These are phyloP conservation scores for Exephanes ischioxanthus DNA, from an alignment of 2,888 invertebrate species.

Conservation along the genomic window DNA sequence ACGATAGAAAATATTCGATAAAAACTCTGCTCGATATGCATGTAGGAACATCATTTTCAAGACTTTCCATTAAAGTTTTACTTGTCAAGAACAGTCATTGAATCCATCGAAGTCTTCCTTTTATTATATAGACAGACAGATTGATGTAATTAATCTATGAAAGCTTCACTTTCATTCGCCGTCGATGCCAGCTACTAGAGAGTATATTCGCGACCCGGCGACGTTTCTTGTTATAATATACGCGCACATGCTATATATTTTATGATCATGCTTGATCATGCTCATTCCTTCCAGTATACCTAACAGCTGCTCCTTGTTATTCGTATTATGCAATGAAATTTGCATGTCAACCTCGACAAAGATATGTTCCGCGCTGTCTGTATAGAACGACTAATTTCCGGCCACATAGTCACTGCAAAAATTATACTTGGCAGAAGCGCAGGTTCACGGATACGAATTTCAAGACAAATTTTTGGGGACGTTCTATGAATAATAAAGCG, in stretches of 20 bases:
- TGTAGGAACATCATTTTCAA: neutral
- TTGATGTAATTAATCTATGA: neutral
- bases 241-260: neutral
- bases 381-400: neutral
- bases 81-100: neutral
- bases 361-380: neutral
- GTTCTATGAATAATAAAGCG: neutral
- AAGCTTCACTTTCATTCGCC: neutral
- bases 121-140: neutral
- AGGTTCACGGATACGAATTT: neutral
- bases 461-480: neutral
- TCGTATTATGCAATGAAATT: slow-evolving; percentile 21
- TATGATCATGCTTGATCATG: neutral
- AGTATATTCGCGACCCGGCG: neutral
- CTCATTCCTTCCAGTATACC: slow-evolving; percentile 1
- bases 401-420: neutral
- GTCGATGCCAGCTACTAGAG: neutral
- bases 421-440: neutral
- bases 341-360: slow-evolving; percentile 10
- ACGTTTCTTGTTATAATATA: neutral
- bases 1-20: neutral
- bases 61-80: neutral
- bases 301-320: slow-evolving; percentile 1
- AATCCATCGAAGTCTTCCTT: neutral
- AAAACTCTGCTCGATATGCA: neutral